Percentiles rank a stretch among this genome's conserved stretches.
These are phyloP conservation scores for Mystacornis crossleyi DNA, from an alignment of 2,113 vertebrate species.

Conservation along the genomic window DNA sequence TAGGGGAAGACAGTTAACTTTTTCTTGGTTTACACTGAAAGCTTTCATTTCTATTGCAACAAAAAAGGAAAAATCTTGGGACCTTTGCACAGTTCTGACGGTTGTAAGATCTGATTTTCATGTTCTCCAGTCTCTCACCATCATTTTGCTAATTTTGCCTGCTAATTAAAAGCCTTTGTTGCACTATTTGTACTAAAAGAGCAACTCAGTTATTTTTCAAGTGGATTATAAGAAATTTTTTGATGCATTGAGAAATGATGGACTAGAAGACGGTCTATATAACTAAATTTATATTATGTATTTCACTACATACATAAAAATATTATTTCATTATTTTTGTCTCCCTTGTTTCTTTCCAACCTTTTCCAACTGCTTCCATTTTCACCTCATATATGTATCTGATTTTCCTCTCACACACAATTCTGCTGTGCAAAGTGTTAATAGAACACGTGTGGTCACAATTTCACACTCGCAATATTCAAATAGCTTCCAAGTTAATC, in stretches of 20 bases:
- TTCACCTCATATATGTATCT: constrained; percentile 20
- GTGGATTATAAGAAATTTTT: neutral
- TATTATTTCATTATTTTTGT: neutral
- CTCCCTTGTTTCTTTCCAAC: neutral
- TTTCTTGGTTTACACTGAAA: neutral
- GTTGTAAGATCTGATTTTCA: neutral
- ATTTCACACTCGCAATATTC: constrained; percentile 15
- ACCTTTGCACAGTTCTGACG: neutral
- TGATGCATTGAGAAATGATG: neutral
- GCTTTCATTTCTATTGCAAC: neutral
- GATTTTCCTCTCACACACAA: neutral
- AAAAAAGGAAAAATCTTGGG: neutral
- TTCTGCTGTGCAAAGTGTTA: neutral
- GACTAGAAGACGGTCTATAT: neutral
- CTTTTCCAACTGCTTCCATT: constrained; percentile 5
- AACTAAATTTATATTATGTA: neutral
- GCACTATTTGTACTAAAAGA: neutral
- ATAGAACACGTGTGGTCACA: neutral
- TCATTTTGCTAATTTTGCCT: neutral
- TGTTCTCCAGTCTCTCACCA: neutral
- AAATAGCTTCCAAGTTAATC: constrained; percentile 9
- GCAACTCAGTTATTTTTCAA: neutral
- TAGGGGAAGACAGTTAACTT: neutral
- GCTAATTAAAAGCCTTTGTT: neutral
- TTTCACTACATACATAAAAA: neutral